Evolutionary conservation across 2,888 invertebrate species (phyloP).

Genomic region (Dioctria rufipes): DNA sequence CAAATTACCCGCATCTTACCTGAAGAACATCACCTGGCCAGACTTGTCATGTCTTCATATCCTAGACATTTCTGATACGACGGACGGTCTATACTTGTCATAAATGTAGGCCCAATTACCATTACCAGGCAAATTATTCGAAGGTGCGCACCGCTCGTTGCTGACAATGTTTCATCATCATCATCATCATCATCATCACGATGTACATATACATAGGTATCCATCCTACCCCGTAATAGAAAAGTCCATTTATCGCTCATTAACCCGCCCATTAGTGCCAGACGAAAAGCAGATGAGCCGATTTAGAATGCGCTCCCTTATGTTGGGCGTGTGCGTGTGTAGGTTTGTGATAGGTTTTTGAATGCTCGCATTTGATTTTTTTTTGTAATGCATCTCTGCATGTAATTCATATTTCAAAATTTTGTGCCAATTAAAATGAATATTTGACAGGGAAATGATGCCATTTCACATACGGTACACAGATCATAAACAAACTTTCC

Average conservation of each 20-base stretch:
- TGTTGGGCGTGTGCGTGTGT: background rate
- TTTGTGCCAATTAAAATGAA: slow-evolving; percentile 48
- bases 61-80: background rate
- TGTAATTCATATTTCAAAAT: slow-evolving; percentile 48
- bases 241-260: slow-evolving; percentile 48
- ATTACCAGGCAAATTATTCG: slow-evolving; percentile 41
- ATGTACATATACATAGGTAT: too few relatives aligned
- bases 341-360: too few relatives aligned
- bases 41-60: background rate
- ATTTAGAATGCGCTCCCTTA: slow-evolving; percentile 2
- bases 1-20: slow-evolving; percentile 31
- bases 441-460: slow-evolving; percentile 36
- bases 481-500: slow-evolving; percentile 11
- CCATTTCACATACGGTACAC: slow-evolving; percentile 25
- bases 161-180: slow-evolving; percentile 38
- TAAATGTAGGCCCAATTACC: slow-evolving; percentile 30
- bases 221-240: slow-evolving; percentile 5
- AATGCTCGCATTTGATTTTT: background rate
- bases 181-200: background rate
- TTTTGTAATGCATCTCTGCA: background rate
- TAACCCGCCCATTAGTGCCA: slow-evolving; percentile 43
- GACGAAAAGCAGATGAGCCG: background rate
- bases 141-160: slow-evolving; percentile 14
- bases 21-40: slow-evolving; percentile 26
- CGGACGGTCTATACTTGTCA: background rate